These are phyloP conservation scores for Pachycephus smyrnensis DNA, from an alignment of 2,888 invertebrate genomes.

Conservation along the genomic window DNA sequence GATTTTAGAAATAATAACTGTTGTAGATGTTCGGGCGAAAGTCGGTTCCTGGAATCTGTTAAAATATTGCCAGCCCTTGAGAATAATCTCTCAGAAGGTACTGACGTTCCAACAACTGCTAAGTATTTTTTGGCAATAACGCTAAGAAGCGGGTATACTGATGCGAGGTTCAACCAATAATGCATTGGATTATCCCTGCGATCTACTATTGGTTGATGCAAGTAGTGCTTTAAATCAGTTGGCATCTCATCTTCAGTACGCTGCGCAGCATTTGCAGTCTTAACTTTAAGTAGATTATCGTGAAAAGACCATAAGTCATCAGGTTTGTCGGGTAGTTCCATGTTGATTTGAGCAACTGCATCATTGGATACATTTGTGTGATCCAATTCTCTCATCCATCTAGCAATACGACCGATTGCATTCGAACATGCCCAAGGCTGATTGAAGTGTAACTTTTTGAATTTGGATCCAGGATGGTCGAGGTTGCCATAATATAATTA, in stretches of 20 bases:
- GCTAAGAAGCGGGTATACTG: too few species aligned
- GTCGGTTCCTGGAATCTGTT: conserved; percentile 15
- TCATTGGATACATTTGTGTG: conserved; percentile 8
- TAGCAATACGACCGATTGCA: conserved; percentile 20
- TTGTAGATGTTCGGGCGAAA: not conserved
- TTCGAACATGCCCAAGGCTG: not conserved
- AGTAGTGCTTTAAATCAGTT: conserved; percentile 22
- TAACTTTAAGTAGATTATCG: conserved; percentile 20
- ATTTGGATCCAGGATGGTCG: conserved; percentile 20
- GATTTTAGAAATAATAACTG: too few species aligned
- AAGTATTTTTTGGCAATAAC: conserved; percentile 9
- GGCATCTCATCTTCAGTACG: conserved; percentile 28
- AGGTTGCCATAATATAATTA: conserved; percentile 16
- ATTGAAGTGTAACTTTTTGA: conserved; percentile 26
- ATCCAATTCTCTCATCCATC: conserved; percentile 14
- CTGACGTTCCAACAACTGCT: conserved; percentile 20
- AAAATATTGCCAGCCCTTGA: conserved; percentile 18
- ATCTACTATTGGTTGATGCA: conserved; percentile 17
- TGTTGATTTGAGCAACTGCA: not conserved
- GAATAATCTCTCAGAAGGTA: conserved; percentile 24
- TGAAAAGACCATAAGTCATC: conserved; percentile 31
- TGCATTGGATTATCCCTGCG: conserved; percentile 10
- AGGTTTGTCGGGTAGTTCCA: too few species aligned
- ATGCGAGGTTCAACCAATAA: conserved; percentile 8
- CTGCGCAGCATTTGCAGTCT: conserved; percentile 13